These are phyloP conservation scores for Sinohyriopsis cumingii DNA, from an alignment of 2,888 invertebrate species.

Conservation along the genomic window DNA sequence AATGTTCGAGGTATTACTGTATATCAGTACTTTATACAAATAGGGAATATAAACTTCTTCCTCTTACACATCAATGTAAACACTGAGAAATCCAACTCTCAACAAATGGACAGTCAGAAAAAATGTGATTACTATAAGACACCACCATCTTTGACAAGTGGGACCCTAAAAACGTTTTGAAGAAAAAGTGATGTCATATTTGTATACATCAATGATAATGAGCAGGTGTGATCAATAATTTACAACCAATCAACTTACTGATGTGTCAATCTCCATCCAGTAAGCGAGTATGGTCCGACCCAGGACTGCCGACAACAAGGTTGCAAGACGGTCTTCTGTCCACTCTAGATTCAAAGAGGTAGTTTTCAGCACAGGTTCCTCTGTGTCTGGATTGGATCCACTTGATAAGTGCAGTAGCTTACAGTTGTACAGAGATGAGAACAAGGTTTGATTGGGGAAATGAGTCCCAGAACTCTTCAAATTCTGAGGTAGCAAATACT, in stretches of 20 bases:
- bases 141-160: too few relatives aligned
- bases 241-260: conserved; percentile 1
- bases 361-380: not conserved
- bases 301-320: conserved; percentile 5
- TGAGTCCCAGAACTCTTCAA: not conserved
- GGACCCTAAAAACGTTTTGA: too few relatives aligned
- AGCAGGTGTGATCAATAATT: too few relatives aligned
- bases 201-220: too few relatives aligned
- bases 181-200: too few relatives aligned
- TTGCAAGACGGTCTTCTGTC: conserved; percentile 1
- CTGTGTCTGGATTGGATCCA: conserved; percentile 1
- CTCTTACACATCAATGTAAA: too few relatives aligned
- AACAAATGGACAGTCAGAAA: too few relatives aligned
- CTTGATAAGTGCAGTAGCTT: conserved; percentile 18
- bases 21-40: too few relatives aligned
- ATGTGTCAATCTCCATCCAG: not conserved
- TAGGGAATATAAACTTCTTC: too few relatives aligned
- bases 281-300: conserved; percentile 6
- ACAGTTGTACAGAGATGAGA: conserved; percentile 35
- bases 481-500: conserved; percentile 18
- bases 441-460: conserved; percentile 20
- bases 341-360: not conserved
- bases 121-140: too few relatives aligned
- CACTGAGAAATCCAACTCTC: too few relatives aligned
- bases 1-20: too few relatives aligned